Base-by-base conservation (phyloP, 2,888 invertebrate genomes). In the Zele albiditarsus region DNA sequence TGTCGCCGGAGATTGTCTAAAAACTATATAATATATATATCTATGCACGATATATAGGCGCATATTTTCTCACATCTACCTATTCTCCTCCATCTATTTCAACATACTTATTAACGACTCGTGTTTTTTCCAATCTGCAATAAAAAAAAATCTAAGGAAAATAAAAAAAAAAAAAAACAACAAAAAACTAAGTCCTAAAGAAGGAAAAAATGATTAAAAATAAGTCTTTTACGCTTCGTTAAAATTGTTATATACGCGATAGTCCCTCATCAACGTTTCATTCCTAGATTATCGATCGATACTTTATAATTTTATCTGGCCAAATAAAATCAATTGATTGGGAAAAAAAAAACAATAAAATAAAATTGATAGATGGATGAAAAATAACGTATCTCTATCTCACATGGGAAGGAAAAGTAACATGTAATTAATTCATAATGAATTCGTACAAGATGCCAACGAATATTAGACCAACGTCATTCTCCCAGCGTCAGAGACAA, bases 181-280 rank as follows among this genome's bases (percentile, higher is more conserved):
- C 6, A 27, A 60, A 60, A 62, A 12, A 31, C 28, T 63, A 63
- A 73, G 27, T 62, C 73, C 38, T 63, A 60, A 70, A 72, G 20
- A 53, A 53, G 31, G 71, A 76, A 77, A 78, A 70, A 77, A 71
- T 46, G 76, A 77, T 74, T 73, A 80, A 66, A 38, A 77, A 71
- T 73, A 71, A 74, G 71, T 53, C 75, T 63, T 77, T 66, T 79
- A 80, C 76, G 83, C 83, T 83, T 82, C 79, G 80, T 84, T 82
- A 77, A 75, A 70, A 79, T 80, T 77, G 69, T 27, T 38, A 38
- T 8, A 16, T 33, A 27, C 12, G 74, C 79, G 74, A 73, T 81
- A 80, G 76, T 72, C 77, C 80, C 76, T n/a, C 42, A 77, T 69
- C 3, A 1, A 63, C 38, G 72, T 83, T 82, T 78, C 73, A 76